Percentiles rank a stretch among this genome's conserved stretches.
These are phyloP conservation scores for Neocrepidodera transversa DNA, from an alignment of 2,888 invertebrate genomes.

Conservation along the genomic window DNA sequence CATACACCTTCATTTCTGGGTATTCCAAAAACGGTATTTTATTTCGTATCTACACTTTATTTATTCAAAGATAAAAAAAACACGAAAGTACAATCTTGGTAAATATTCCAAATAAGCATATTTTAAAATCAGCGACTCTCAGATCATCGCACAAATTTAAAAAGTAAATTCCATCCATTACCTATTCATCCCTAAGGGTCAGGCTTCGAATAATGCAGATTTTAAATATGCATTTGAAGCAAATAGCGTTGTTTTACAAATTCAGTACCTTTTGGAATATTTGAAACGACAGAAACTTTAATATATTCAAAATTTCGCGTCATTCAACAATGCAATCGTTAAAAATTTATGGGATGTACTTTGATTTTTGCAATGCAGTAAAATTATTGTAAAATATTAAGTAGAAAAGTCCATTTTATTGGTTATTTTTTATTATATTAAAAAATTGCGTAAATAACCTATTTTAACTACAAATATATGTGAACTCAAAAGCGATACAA, in stretches of 20 bases:
- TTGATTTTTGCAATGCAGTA: too few relatives aligned
- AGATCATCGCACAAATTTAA: not conserved
- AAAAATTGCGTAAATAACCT: too few relatives aligned
- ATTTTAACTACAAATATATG: too few relatives aligned
- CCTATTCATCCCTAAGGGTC: conserved; percentile 7
- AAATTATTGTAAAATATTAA: too few relatives aligned
- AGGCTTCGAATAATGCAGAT: not conserved
- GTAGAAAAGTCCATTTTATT: too few relatives aligned
- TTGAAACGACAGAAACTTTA: not conserved
- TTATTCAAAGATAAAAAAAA: not conserved
- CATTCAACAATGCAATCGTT: not conserved
- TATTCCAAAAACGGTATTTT: not conserved
- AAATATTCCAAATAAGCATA: not conserved
- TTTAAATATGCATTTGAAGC: conserved; percentile 6
- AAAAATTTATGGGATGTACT: not conserved
- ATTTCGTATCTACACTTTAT: not conserved
- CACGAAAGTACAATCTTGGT: not conserved
- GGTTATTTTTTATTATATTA: too few relatives aligned
- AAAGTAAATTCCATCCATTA: not conserved
- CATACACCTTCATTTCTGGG: not conserved
- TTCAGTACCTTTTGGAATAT: not conserved
- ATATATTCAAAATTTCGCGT: not conserved
- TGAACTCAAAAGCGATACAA: too few relatives aligned
- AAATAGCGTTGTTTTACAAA: conserved; percentile 10
- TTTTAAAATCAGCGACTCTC: not conserved